Percentiles rank a stretch among this genome's conserved stretches.
These are phyloP conservation scores for Mamestra configurata DNA, from an alignment of 1,140 invertebrate species.

Conservation along the genomic window DNA sequence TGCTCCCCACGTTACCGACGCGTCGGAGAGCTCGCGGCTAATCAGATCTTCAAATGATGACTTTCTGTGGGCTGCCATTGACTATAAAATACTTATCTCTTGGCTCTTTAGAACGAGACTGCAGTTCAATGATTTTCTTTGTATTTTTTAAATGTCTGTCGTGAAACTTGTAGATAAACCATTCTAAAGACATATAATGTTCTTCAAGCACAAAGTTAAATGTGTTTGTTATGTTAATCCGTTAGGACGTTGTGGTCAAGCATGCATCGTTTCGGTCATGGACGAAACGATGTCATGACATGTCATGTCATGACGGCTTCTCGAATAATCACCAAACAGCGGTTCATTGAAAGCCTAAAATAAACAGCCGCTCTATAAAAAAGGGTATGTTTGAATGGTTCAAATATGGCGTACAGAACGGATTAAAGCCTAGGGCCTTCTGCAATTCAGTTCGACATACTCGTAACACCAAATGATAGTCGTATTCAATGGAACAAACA, in stretches of 20 bases:
- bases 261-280: no score
- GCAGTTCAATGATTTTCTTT: slow-evolving; percentile 7
- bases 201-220: no score
- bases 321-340: no score
- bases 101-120: neutral
- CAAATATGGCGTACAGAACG: neutral
- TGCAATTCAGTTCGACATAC: neutral
- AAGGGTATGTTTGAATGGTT: neutral
- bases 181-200: neutral
- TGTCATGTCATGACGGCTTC: no score
- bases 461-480: neutral
- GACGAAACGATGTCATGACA: no score
- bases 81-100: slow-evolving; percentile 33
- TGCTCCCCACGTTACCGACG: slow-evolving; percentile 20
- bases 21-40: slow-evolving; percentile 18
- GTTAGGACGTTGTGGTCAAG: no score
- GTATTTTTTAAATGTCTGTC: slow-evolving; percentile 3
- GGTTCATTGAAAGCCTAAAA: neutral
- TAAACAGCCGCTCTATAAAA: neutral
- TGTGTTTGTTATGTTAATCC: no score
- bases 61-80: neutral
- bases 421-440: neutral
- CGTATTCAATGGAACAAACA: neutral
- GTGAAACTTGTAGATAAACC: neutral
- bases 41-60: slow-evolving; percentile 40